These are phyloP conservation scores for Agapornis canus DNA, from an alignment of 2,797 vertebrate genomes.

Conservation along the genomic window DNA sequence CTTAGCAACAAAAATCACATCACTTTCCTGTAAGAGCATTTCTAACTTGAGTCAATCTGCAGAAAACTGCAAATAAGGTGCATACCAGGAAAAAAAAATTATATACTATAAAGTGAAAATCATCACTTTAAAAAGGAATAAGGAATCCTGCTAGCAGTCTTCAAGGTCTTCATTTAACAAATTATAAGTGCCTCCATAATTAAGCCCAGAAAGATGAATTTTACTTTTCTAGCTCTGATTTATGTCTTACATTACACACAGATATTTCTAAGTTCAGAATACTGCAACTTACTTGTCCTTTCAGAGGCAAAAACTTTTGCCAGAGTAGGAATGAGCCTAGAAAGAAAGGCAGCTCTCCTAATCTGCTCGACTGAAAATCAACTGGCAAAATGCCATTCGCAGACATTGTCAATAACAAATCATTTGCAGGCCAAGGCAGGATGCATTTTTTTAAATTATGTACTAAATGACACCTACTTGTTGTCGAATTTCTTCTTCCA, in stretches of 20 bases:
- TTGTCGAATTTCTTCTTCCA: constrained; percentile 98
- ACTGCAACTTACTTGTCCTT: neutral
- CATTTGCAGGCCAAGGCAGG: neutral
- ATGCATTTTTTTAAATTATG: neutral
- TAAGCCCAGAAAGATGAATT: neutral
- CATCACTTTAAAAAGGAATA: neutral
- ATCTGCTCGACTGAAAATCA: neutral
- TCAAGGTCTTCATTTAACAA: neutral
- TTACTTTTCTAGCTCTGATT: neutral
- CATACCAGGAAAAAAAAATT: neutral
- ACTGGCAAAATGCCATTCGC: neutral
- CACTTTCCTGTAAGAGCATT: neutral
- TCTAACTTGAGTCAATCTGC: neutral
- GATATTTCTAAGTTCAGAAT: neutral
- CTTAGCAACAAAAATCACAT: neutral
- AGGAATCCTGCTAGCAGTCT: neutral
- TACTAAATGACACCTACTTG: constrained; percentile 81
- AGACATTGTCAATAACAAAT: neutral
- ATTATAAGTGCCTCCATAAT: neutral
- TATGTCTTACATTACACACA: neutral
- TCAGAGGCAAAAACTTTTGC: neutral
- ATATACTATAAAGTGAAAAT: neutral
- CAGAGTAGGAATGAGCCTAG: neutral
- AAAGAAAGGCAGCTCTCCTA: neutral
- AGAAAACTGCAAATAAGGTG: neutral